These are phyloP conservation scores for Megaceryle maxima DNA, from an alignment of 2,113 vertebrate genomes.

Conservation along the genomic window DNA sequence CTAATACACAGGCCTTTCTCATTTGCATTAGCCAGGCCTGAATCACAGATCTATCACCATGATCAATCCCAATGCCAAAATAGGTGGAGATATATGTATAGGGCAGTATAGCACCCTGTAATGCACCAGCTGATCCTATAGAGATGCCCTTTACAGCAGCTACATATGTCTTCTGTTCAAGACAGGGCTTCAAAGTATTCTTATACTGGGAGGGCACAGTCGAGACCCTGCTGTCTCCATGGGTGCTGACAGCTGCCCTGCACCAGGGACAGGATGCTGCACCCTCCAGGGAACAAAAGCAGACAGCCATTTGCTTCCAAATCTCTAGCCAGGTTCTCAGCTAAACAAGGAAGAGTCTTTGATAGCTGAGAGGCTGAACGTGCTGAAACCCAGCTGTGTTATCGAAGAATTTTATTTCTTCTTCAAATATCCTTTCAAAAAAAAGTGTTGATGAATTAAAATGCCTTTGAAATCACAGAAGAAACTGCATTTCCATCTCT, in stretches of 20 bases:
- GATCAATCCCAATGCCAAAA: background rate
- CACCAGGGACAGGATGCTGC: background rate
- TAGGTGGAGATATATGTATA: fast-evolving
- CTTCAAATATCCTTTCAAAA: background rate
- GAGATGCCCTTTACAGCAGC: background rate
- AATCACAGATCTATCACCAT: too few relatives aligned
- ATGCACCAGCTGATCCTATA: background rate
- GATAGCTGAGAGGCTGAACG: background rate
- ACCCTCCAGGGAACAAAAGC: background rate
- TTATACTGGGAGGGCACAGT: background rate
- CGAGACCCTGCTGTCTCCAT: background rate
- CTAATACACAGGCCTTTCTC: background rate
- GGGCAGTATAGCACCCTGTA: background rate
- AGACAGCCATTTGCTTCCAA: background rate
- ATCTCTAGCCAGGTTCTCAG: background rate
- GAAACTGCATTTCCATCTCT: background rate
- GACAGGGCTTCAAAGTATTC: background rate
- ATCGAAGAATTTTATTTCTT: background rate
- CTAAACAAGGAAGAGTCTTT: background rate
- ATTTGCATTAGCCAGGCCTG: background rate
- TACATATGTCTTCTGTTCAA: background rate
- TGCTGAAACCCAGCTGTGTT: conserved; percentile 14
- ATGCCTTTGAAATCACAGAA: background rate
- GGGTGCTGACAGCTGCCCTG: background rate
- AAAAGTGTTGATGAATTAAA: background rate